These are phyloP conservation scores for Xyrichtys novacula DNA, from an alignment of 2,797 vertebrate species.

Conservation along the genomic window DNA sequence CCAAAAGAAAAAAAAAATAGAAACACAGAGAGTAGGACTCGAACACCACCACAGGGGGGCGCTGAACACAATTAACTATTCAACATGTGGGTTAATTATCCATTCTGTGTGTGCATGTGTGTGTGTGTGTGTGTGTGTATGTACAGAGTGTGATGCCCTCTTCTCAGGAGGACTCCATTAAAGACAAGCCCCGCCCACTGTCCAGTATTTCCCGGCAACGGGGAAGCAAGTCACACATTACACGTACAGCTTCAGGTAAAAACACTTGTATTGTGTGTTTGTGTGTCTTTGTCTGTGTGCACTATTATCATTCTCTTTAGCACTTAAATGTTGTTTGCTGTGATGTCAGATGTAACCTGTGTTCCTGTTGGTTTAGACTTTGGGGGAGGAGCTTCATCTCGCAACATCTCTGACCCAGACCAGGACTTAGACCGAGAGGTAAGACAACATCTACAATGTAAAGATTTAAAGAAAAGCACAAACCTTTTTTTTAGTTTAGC, in stretches of 20 bases:
- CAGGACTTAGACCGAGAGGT: slow-evolving; percentile 96
- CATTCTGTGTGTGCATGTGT: slow-evolving; percentile 33
- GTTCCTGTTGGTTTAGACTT: slow-evolving; percentile 82
- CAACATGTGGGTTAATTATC: slow-evolving; percentile 8
- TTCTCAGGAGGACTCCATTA: slow-evolving; percentile 89
- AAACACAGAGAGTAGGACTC: neutral
- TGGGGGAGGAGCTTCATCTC: slow-evolving; percentile 87
- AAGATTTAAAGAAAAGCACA: slow-evolving; percentile 86
- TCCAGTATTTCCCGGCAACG: slow-evolving; percentile 89
- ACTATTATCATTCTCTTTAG: neutral
- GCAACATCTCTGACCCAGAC: slow-evolving; percentile 90
- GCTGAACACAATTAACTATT: neutral
- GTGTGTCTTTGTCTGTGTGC: neutral
- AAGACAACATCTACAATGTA: slow-evolving; percentile 10
- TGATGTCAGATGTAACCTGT: slow-evolving; percentile 1
- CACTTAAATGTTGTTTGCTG: neutral
- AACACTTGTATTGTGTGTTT: neutral
- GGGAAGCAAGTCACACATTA: slow-evolving; percentile 91
- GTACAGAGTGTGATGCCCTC: slow-evolving; percentile 87
- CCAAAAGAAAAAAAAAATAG: too few relatives aligned
- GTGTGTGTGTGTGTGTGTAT: slow-evolving; percentile 22
- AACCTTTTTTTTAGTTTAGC: neutral
- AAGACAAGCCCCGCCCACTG: slow-evolving; percentile 86
- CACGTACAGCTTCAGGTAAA: slow-evolving; percentile 93
- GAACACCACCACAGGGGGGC: neutral